Evolutionary conservation across 2,113 vertebrate genomes (phyloP), one percentile per base, ranked within the genome.

Genomic region (Corythaeola cristata): DNA sequence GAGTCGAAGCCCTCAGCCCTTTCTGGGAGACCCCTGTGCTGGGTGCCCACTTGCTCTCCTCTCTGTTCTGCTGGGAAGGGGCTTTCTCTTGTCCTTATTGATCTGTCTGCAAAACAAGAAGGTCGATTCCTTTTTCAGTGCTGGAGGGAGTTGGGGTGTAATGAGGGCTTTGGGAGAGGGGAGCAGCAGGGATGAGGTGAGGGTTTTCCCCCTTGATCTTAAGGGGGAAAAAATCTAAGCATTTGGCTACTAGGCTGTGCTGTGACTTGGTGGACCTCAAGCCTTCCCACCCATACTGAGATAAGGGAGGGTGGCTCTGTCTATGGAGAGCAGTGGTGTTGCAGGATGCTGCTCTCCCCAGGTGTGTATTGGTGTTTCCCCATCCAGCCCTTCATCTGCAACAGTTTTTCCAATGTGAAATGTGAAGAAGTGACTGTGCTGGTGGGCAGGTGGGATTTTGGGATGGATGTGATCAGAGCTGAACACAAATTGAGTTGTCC

Each of bases 121-220:
- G 12, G 2, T 47, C 0, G 0, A 33, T 59, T 59, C 10, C 12
- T 37, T 53, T 16, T 23, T 3, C 1, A 4, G 0, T 35, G 15
- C 39, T 80, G 41, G 0, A 15, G 2, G 11, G 17, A 41, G 44
- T 24, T 3, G 3, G 37, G 32, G 15, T 45, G 8, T 44, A 27
- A 32, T 0, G 4, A 56, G 11, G 9, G 18, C 53, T 73, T 78
- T 41, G 28, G 53, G 19, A 24, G 59, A 4, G 9, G 26, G 8
- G 19, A 56, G 26, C 17, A 89, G 63, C 39, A 64, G 32, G 26
- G 47, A 6, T 45, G 41, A 66, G 27, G 15, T 67, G 55, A 12
- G 2, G 63, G 12, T 17, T 35, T 35, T 28, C 11, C 22, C 16
- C 20, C 47, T 49, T 20, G 39, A 39, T 39, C 39, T 39, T 39